These are phyloP conservation scores for Tor tambroides DNA, from an alignment of 2,113 vertebrate genomes.

Conservation along the genomic window DNA sequence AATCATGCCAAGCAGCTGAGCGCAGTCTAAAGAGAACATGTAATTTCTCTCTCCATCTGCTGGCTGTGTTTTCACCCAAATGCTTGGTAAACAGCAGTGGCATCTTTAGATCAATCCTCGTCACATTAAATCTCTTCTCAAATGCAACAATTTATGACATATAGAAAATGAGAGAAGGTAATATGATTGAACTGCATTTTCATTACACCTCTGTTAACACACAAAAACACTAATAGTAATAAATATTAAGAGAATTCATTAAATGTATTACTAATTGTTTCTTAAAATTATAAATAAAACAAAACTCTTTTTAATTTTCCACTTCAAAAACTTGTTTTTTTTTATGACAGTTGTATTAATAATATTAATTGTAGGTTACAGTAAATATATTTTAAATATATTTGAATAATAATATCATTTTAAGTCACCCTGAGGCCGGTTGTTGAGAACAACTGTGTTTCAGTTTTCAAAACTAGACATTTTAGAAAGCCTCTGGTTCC, in stretches of 20 bases:
- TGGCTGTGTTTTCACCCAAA: neutral
- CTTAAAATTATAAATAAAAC: no score
- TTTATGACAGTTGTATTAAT: no score
- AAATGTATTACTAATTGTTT: no score
- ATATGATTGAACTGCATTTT: neutral
- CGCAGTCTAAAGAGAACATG: slow-evolving; percentile 14
- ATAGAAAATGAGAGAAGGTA: neutral
- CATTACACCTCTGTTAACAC: neutral
- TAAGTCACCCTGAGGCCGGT: neutral
- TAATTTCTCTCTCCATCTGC: slow-evolving; percentile 20
- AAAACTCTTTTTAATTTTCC: no score
- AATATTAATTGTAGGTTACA: neutral
- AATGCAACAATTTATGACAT: neutral
- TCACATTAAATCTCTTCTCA: neutral
- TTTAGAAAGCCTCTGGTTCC: neutral
- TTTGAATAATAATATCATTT: neutral
- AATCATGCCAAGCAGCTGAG: slow-evolving; percentile 8
- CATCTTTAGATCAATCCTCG: neutral
- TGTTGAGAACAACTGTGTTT: neutral
- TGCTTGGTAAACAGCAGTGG: neutral
- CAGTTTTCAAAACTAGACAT: neutral
- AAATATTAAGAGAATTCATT: no score
- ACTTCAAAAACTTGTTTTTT: no score
- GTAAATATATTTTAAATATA: no score
- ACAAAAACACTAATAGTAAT: neutral